Base-by-base conservation (phyloP, 2,888 invertebrate species). In the Argynnis bischoffii region DNA sequence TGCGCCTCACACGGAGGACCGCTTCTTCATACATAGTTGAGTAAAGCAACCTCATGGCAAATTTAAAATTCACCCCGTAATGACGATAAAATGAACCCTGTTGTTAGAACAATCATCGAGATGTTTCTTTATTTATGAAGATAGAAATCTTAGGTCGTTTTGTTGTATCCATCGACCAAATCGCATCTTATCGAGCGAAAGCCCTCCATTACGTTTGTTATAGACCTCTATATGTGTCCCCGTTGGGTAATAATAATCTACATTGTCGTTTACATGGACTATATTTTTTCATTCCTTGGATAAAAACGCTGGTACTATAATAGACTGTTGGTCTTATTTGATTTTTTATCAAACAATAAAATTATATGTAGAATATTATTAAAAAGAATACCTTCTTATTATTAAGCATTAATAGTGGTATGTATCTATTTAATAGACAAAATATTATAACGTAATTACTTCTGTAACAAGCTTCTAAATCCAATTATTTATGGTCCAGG, bases 1-100 rank as follows among this genome's bases (percentile, higher is more conserved):
- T 86, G 79, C 80, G 84, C 81, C 77, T 81, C 82, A 80, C 79
- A 66, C 70, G 60, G 55, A 82, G 78, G 76, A 83, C 82, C 73
- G 81, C 82, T 84, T 85, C 87, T 87, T 90, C 87, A 89, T 91
- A 89, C 90, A 90, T 90, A 89, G 84, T 88, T 89, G 84, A 89
- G 87, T 85, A 83, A 79, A 75, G 83, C 82, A 79, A 83, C 86
- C 84, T 82, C 81, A 78, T 82, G 75, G 74, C 68, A 67, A 83
- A 89, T 90, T 90, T 89, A 87, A 90, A 89, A 90, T 90, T 89
- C 88, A 89, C 86, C 87, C 87, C 80, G 76, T 86, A 86, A 89
- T 84, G 84, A 86, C 77, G 80, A 70, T 72, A 76, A 80, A 87
- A 88, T 86, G 84, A 88, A 85, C 79, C 80, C 71, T 76, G 77